Evolutionary conservation across 2,888 invertebrate genomes (phyloP), one percentile per base, ranked within the genome.

Genomic region (Hydriomena furcata): DNA sequence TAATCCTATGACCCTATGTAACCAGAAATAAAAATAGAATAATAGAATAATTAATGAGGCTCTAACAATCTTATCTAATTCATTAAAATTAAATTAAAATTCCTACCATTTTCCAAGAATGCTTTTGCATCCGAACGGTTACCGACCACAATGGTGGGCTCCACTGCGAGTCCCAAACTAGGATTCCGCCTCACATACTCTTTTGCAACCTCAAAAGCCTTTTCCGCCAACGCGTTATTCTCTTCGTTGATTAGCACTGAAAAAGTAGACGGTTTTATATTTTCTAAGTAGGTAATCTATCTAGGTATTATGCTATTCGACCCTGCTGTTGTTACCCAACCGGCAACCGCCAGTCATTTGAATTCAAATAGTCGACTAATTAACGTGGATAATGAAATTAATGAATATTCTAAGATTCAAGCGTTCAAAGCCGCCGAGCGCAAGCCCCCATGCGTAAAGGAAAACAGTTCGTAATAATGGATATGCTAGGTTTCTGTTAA

Each of bases 221-320:
- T 93, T 58, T 94, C 93, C 2, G 95, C 95, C 17, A 94, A 89
- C 36, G 93, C 92, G 73, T 95, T 95, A 48, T 92, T 93, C 70
- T 94, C 94, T 77, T 95, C 95, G 69, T 95, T 95, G 38, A 95
- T 93, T 66, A 93, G 92, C 72, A 95, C 95, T 95, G 75, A 34
- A 80, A 82, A 37, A 12, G 34, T 30, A 46, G 31, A 8, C 8
- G 17, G 13, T 31, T 37, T 38, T 41, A 43, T 37, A 7, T 36
- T 37, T 28, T 28, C n/a, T 30, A 28, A 38, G 10, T 10, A n/a
- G 4, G 17, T 17, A 17, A 17, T 17, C 4, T 17, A 41, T 48
- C 30, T 46, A 32, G 31, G 8, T 32, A 51, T 30, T 48, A 24
- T 27, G 25, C 12, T 41, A 30, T 28, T 17, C 24, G 7, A 17